A percentile compares a stretch with the other conserved stretches of the same genome.
Evolutionary conservation across 1,140 invertebrate genomes (phyloP).

Genomic region (Copidosoma floridanum): DNA sequence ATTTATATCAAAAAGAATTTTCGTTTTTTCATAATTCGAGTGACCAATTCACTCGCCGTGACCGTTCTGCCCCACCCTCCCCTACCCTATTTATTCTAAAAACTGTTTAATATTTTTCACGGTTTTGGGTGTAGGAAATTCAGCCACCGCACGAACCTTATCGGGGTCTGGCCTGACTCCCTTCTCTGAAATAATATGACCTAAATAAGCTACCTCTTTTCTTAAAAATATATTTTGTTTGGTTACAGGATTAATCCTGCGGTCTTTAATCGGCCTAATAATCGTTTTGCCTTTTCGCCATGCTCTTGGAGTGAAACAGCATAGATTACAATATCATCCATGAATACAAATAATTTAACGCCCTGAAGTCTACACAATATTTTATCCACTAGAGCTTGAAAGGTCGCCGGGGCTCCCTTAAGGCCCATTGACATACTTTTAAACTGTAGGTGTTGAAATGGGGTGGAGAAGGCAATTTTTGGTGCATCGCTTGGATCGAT

Average conservation of each 20-base stretch:
- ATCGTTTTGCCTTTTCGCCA: background rate
- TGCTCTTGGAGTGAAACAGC: background rate
- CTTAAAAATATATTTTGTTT: background rate
- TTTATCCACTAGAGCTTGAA: conserved; percentile 46
- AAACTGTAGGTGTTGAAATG: conserved; percentile 39
- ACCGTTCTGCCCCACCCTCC: too few relatives aligned
- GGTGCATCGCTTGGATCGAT: background rate
- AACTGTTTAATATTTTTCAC: background rate
- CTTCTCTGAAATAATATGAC: background rate
- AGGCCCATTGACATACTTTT: conserved; percentile 41
- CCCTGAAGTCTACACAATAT: conserved; percentile 20
- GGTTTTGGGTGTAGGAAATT: background rate
- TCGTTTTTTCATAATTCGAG: too few relatives aligned
- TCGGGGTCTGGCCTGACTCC: background rate
- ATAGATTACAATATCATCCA: background rate
- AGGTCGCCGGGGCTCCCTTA: conserved; percentile 39
- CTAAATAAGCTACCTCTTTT: background rate
- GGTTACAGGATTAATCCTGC: background rate
- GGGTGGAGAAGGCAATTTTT: conserved; percentile 40
- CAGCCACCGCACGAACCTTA: background rate
- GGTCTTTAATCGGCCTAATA: background rate
- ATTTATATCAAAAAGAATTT: too few relatives aligned
- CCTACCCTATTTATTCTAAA: background rate
- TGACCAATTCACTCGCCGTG: too few relatives aligned
- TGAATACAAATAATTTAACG: background rate